These are phyloP conservation scores for Rhabdomys pumilio DNA, from an alignment of 2,797 vertebrate species.

Conservation along the genomic window DNA sequence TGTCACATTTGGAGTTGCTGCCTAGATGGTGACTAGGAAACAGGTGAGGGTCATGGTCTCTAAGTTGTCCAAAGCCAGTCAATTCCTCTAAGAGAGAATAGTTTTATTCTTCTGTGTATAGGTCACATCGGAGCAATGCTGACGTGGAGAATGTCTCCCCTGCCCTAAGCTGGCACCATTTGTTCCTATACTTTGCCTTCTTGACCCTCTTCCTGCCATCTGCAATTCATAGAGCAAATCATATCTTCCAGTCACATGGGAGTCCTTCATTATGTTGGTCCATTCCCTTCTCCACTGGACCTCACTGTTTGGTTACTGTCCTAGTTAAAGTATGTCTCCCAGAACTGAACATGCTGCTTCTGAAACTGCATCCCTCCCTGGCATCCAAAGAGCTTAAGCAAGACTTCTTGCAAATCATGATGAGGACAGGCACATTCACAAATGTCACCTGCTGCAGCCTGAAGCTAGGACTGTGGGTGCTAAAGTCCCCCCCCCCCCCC, in stretches of 20 bases:
- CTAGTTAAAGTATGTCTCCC: not conserved
- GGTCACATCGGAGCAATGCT: not conserved
- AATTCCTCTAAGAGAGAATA: not conserved
- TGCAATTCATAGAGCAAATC: not conserved
- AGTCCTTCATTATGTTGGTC: not conserved
- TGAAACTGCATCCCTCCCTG: not conserved
- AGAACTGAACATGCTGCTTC: constrained; percentile 27
- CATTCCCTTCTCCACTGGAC: not conserved
- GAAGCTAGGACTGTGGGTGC: not conserved
- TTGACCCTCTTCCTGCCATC: not conserved
- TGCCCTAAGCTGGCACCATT: not conserved
- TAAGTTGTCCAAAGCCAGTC: not conserved
- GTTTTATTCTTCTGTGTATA: not conserved
- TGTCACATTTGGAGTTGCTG: too few relatives aligned
- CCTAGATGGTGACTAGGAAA: not conserved
- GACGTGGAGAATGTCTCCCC: not conserved
- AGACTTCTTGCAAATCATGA: constrained; percentile 34
- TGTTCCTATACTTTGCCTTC: constrained; percentile 1
- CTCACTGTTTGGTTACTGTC: not conserved
- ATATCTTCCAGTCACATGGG: not conserved
- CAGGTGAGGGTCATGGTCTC: not conserved
- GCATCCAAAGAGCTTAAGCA: constrained; percentile 32
- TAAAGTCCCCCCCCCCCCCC: too few relatives aligned
- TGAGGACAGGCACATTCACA: not conserved
- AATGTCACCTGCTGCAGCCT: not conserved